A percentile compares a stretch with the other conserved stretches of the same genome.
Evolutionary conservation across 1,140 invertebrate genomes (phyloP).

Genomic region (Ctenoplectra terminalis): DNA sequence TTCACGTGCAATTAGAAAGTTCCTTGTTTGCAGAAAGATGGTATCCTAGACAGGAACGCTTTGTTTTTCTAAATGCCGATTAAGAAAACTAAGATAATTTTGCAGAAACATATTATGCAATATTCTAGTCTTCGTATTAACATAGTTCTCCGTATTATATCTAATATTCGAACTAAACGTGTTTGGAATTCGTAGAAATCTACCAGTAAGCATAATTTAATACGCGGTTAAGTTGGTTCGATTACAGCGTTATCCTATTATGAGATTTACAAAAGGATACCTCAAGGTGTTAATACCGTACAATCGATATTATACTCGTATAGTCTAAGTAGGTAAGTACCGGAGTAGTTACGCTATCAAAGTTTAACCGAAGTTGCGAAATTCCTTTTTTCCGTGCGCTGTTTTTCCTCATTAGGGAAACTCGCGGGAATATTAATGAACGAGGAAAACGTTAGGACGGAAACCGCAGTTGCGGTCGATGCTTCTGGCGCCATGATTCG

Average conservation of each 20-base stretch:
- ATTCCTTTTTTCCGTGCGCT: background rate
- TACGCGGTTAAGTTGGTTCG: background rate
- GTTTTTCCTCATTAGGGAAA: background rate
- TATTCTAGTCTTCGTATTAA: no score
- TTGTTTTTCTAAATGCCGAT: background rate
- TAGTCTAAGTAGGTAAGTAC: no score
- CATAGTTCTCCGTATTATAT: no score
- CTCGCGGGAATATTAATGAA: background rate
- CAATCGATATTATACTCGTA: background rate
- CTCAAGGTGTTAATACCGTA: background rate
- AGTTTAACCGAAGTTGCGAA: background rate
- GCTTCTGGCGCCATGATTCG: slow-evolving; percentile 40
- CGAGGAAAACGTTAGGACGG: background rate
- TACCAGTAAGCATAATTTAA: slow-evolving; percentile 3
- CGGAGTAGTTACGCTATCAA: background rate
- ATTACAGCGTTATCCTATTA: background rate
- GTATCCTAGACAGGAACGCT: background rate
- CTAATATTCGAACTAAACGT: background rate
- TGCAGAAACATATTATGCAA: background rate
- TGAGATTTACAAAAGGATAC: background rate
- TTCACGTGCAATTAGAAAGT: slow-evolving; percentile 39
- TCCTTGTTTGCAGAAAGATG: background rate
- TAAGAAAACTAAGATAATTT: background rate
- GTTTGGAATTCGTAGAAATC: background rate
- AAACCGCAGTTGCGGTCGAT: background rate